These are phyloP conservation scores for Enteromius thamalakanensis DNA, from an alignment of 2,797 vertebrate genomes.

Conservation along the genomic window DNA sequence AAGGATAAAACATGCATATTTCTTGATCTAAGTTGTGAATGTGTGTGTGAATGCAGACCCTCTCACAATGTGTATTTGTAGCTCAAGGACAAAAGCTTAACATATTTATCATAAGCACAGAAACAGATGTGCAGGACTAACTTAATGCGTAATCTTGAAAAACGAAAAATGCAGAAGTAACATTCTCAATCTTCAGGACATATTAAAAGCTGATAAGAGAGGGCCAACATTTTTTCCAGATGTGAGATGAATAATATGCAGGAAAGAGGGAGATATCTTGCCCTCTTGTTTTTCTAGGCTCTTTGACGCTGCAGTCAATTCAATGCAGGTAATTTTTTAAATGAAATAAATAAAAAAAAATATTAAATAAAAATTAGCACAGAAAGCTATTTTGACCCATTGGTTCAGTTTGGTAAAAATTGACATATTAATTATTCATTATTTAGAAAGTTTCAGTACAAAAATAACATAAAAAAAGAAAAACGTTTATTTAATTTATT, in stretches of 20 bases:
- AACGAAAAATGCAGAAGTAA: constrained; percentile 26
- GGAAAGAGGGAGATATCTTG: constrained; percentile 38
- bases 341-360: no score
- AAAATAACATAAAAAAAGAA: background rate
- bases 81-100: constrained; percentile 42
- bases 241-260: constrained; percentile 41
- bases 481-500: background rate
- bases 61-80: constrained; percentile 25
- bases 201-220: constrained; percentile 32
- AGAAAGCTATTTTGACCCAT: background rate
- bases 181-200: constrained; percentile 14
- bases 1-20: background rate
- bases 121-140: constrained; percentile 45
- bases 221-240: constrained; percentile 37
- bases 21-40: background rate
- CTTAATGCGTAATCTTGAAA: constrained; percentile 24
- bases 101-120: constrained; percentile 43
- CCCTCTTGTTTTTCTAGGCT: constrained; percentile 5
- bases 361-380: no score
- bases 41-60: constrained; percentile 21
- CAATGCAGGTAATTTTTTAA: no score
- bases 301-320: background rate
- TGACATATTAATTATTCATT: background rate
- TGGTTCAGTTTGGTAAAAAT: background rate
- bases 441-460: background rate